Evolutionary conservation across 2,113 vertebrate genomes (phyloP).

Genomic region (Psettodes erumei): DNA sequence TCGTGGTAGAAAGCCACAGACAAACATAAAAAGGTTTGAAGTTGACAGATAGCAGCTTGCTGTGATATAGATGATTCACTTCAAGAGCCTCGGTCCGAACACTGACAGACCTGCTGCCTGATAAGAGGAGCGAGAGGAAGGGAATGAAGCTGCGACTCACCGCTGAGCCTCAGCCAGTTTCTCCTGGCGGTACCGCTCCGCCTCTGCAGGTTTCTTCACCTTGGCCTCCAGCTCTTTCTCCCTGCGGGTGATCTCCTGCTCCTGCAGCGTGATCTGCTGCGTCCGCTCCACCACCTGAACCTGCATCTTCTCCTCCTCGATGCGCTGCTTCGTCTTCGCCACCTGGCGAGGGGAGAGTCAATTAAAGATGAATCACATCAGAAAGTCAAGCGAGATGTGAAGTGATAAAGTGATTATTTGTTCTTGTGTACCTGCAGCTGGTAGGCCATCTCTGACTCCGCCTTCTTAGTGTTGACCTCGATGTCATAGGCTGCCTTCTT

Average conservation of each 20-base stretch:
- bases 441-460: slow-evolving; percentile 91
- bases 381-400: background rate
- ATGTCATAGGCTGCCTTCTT: slow-evolving; percentile 91
- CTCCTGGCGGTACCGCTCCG: slow-evolving; percentile 87
- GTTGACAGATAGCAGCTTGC: background rate
- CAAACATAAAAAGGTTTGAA: background rate
- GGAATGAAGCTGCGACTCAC: slow-evolving; percentile 65
- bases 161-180: slow-evolving; percentile 89
- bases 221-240: slow-evolving; percentile 92
- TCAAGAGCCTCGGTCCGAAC: too few species aligned
- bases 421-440: slow-evolving; percentile 87
- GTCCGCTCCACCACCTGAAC: slow-evolving; percentile 90
- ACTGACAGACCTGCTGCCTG: background rate
- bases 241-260: slow-evolving; percentile 89
- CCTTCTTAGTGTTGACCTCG: slow-evolving; percentile 91
- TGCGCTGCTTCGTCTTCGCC: slow-evolving; percentile 92
- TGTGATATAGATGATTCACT: background rate
- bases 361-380: background rate
- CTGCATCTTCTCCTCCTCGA: slow-evolving; percentile 92
- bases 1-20: background rate
- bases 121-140: background rate
- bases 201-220: slow-evolving; percentile 89
- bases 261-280: slow-evolving; percentile 91
- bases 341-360: slow-evolving; percentile 77
- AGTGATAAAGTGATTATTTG: too few species aligned